Evolutionary conservation across 2,113 vertebrate genomes (phyloP).

Genomic region (Antechinus stuartii): DNA sequence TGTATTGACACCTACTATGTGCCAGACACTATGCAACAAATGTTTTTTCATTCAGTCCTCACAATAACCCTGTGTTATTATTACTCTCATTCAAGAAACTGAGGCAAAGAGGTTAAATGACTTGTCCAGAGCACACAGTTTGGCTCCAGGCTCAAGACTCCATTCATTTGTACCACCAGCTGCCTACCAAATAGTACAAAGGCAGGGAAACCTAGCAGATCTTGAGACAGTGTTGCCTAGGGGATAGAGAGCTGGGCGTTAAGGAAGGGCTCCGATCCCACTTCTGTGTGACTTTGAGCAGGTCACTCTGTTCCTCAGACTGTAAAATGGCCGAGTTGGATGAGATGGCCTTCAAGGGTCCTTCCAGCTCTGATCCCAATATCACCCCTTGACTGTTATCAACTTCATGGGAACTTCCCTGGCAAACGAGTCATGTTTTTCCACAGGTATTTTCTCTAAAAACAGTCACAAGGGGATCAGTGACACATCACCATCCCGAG

Average conservation of each 20-base stretch:
- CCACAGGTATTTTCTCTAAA: constrained; percentile 64
- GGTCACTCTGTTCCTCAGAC: background rate
- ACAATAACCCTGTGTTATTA: background rate
- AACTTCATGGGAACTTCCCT: background rate
- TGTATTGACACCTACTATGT: background rate
- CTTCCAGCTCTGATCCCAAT: background rate
- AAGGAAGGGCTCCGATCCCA: background rate
- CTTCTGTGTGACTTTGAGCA: background rate
- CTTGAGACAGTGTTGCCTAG: background rate
- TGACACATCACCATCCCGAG: accelerated
- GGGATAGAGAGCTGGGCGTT: background rate
- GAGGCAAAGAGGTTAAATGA: background rate
- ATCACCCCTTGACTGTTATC: background rate
- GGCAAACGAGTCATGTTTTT: constrained; percentile 63
- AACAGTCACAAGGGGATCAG: constrained; percentile 22
- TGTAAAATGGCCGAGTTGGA: background rate
- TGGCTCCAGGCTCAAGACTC: background rate
- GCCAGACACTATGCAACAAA: background rate
- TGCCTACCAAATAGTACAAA: background rate
- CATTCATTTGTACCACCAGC: background rate
- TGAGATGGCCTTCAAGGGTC: background rate
- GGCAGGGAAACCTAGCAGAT: background rate
- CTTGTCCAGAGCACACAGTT: background rate
- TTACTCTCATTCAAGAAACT: background rate
- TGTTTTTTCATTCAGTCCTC: background rate